These are phyloP conservation scores for Dipodomys stephensi DNA, from an alignment of 2,113 vertebrate genomes.

Conservation along the genomic window DNA sequence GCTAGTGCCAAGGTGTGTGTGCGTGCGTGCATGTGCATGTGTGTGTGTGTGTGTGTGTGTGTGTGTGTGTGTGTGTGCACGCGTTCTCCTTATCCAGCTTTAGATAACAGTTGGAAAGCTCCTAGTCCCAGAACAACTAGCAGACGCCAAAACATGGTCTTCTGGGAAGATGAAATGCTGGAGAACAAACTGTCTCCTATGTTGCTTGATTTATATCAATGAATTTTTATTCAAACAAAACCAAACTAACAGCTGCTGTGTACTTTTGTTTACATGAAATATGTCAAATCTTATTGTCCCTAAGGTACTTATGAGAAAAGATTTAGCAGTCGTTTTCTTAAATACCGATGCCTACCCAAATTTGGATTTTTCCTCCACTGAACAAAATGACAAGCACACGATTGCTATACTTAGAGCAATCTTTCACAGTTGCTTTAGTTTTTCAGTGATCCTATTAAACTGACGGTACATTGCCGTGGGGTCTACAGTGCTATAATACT, in stretches of 20 bases:
- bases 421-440: slow-evolving; percentile 91
- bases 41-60: no score
- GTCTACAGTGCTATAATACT: slow-evolving; percentile 80
- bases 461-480: slow-evolving; percentile 89
- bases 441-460: slow-evolving; percentile 90
- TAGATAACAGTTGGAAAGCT: neutral
- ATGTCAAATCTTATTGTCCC: slow-evolving; percentile 88
- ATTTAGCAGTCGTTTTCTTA: slow-evolving; percentile 93
- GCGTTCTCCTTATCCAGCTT: slow-evolving; percentile 2
- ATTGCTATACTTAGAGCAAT: slow-evolving; percentile 94
- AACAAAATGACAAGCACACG: slow-evolving; percentile 94
- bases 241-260: slow-evolving; percentile 88
- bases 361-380: slow-evolving; percentile 89
- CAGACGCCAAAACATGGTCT: slow-evolving; percentile 36
- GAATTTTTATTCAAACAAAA: slow-evolving; percentile 84
- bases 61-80: neutral
- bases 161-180: slow-evolving; percentile 50
- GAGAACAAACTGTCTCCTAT: slow-evolving; percentile 36
- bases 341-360: slow-evolving; percentile 93
- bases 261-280: slow-evolving; percentile 88
- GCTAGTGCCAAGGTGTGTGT: neutral
- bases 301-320: slow-evolving; percentile 87
- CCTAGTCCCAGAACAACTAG: slow-evolving; percentile 17
- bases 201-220: slow-evolving; percentile 67
- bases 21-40: neutral